These are phyloP conservation scores for Antitype chi DNA, from an alignment of 2,888 invertebrate genomes.

Conservation along the genomic window DNA sequence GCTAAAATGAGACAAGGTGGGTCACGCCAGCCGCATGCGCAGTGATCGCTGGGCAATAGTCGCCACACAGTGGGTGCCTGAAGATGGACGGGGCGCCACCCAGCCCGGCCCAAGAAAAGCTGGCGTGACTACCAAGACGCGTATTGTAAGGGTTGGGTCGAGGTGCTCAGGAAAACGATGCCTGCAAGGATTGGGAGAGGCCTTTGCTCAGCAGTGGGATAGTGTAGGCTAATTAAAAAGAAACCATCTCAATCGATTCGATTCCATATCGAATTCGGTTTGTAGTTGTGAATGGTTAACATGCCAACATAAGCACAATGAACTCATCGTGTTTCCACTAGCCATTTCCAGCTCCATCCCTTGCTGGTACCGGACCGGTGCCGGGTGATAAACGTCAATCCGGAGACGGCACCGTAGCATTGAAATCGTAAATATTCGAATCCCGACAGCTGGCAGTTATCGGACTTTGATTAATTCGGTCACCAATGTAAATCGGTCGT, in stretches of 20 bases:
- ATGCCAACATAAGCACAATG: neutral
- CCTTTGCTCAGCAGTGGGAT: no score
- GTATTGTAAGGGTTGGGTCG: no score
- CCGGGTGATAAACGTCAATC: conserved; percentile 34
- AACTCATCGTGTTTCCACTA: neutral
- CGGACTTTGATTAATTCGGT: conserved; percentile 28
- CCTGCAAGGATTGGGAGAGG: no score
- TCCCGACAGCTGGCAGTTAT: conserved; percentile 33
- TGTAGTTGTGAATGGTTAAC: neutral
- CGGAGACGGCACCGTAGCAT: neutral
- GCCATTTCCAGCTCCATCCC: neutral
- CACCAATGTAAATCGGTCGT: conserved; percentile 17
- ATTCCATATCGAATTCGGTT: neutral
- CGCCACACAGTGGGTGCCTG: no score
- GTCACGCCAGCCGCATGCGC: no score
- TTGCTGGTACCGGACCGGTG: neutral
- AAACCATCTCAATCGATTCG: neutral
- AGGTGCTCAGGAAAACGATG: no score
- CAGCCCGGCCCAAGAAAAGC: no score
- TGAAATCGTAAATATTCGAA: conserved; percentile 13
- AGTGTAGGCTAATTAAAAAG: no score
- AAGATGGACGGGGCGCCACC: no score
- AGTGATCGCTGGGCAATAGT: no score
- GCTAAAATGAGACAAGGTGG: no score
- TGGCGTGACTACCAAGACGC: no score